phyloP scores from a whole-genome alignment of 2,113 vertebrate genomes.

The Spilogale gracilis region DNA sequence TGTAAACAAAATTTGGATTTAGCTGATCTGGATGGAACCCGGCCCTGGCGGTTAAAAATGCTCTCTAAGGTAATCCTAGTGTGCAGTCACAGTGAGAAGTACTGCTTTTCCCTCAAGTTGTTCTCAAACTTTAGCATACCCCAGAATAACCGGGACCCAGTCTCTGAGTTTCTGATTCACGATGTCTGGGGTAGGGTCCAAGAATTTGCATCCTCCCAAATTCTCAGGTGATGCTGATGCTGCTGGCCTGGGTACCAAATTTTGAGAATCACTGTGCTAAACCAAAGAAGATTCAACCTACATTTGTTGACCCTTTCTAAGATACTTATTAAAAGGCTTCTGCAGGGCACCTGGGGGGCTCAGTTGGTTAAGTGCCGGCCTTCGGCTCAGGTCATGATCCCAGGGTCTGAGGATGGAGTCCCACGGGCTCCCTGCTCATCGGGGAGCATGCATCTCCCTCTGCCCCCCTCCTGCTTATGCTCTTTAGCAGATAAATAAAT shows the following conservation, averaged over 20 bases:
- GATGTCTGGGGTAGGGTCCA: neutral
- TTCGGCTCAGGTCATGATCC: neutral
- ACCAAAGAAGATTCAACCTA: neutral
- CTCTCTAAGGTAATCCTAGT: neutral
- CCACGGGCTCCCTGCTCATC: neutral
- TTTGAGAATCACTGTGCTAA: neutral
- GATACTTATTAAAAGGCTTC: neutral
- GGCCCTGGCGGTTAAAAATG: neutral
- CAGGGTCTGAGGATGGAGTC: neutral
- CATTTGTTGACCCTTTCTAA: neutral
- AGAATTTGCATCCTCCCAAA: neutral
- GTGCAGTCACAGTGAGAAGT: neutral
- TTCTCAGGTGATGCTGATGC: neutral
- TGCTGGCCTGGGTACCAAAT: neutral
- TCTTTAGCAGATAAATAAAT: neutral
- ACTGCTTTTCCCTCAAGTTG: neutral
- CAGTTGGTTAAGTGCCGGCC: neutral
- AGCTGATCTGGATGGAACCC: neutral
- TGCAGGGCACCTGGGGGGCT: neutral
- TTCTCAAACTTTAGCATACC: neutral
- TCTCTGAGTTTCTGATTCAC: neutral
- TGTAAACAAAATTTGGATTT: neutral
- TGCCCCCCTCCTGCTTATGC: neutral
- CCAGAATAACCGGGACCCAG: neutral
- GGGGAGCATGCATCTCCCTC: neutral